Evolutionary conservation across 2,113 vertebrate genomes (phyloP).

Genomic region (Lonchura striata): DNA sequence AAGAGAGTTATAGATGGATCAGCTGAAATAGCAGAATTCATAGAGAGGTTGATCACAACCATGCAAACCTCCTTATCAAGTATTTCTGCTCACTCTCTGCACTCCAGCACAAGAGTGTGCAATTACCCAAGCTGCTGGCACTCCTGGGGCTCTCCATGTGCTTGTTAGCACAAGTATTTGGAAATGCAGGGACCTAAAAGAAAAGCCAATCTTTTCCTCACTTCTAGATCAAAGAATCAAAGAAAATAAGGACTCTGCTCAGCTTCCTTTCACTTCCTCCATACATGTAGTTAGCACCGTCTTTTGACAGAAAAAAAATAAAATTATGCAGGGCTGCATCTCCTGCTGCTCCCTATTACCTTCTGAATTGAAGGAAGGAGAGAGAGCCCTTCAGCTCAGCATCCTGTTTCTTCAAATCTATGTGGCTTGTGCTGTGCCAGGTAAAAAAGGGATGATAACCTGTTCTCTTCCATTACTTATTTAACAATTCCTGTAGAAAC

Average conservation of each 20-base stretch:
- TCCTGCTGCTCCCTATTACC: conserved; percentile 5
- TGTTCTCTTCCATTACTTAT: neutral
- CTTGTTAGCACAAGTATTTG: neutral
- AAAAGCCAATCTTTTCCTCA: neutral
- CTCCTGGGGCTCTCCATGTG: rapidly evolving
- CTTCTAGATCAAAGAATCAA: neutral
- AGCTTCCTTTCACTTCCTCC: neutral
- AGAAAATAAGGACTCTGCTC: neutral
- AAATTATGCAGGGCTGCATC: neutral
- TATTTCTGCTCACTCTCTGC: neutral
- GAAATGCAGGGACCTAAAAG: neutral
- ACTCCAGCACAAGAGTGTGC: neutral
- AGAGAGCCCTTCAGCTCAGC: neutral
- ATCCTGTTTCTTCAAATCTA: neutral
- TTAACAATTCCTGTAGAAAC: neutral
- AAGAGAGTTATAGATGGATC: neutral
- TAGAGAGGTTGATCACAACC: neutral
- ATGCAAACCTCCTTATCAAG: neutral
- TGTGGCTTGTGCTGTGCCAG: neutral
- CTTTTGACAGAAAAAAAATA: neutral
- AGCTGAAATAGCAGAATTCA: neutral
- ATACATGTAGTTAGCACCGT: neutral
- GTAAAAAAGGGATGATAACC: neutral
- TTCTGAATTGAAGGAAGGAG: neutral
- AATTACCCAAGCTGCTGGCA: neutral